Evolutionary conservation across 2,888 invertebrate genomes (phyloP).

Genomic region (Drosophila borborema): DNA sequence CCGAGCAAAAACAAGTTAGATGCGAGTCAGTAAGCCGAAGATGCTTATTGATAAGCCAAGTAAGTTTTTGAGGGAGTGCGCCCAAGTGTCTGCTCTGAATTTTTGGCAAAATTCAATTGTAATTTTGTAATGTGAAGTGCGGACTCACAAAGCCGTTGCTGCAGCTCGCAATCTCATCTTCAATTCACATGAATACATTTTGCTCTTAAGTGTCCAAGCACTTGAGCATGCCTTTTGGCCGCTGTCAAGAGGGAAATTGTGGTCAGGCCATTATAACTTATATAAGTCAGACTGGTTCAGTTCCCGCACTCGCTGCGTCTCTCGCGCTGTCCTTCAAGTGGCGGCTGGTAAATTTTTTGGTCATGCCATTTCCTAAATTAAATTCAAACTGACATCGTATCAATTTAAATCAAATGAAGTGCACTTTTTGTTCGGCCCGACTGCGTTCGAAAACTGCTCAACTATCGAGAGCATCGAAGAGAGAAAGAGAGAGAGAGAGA

Average conservation of each 20-base stretch:
- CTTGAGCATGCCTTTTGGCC: conserved; percentile 80
- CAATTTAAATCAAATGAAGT: conserved; percentile 82
- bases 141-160: conserved; percentile 9
- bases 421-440: conserved; percentile 61
- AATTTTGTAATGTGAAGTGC: conserved; percentile 60
- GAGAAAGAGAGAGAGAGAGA: background rate
- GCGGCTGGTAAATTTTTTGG: conserved; percentile 49
- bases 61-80: conserved; percentile 24
- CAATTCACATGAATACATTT: conserved; percentile 73
- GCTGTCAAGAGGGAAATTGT: conserved; percentile 75
- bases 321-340: conserved; percentile 39
- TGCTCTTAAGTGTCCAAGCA: conserved; percentile 68
- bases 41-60: conserved; percentile 48
- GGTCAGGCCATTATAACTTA: conserved; percentile 80
- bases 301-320: background rate
- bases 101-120: conserved; percentile 48
- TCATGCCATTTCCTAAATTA: conserved; percentile 73
- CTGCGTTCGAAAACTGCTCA: conserved; percentile 48
- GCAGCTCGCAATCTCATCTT: conserved; percentile 48
- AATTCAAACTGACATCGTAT: conserved; percentile 73
- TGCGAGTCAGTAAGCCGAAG: conserved; percentile 26
- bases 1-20: conserved; percentile 26
- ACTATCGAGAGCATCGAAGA: conserved; percentile 52
- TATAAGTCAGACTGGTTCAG: conserved; percentile 43
- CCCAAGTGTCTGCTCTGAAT: conserved; percentile 42